A percentile compares a stretch with the other conserved stretches of the same genome.
phyloP scores from a whole-genome alignment of 2,888 invertebrate species.

The Tenthredo scrophulariae region DNA sequence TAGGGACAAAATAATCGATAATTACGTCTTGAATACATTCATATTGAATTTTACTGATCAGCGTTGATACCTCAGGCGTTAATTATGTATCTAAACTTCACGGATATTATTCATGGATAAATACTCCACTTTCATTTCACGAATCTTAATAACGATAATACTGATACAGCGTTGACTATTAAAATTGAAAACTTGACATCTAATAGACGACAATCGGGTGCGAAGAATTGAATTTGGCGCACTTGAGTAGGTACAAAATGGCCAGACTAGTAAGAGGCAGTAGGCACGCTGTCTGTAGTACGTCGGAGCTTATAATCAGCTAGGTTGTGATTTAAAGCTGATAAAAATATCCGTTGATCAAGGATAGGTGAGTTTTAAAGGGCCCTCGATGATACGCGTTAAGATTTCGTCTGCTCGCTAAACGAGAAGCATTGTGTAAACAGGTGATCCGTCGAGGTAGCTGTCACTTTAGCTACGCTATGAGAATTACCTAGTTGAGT shows the following conservation, averaged over 20 bases:
- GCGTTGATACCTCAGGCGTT: background rate
- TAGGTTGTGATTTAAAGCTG: background rate
- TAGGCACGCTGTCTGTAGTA: background rate
- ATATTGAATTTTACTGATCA: background rate
- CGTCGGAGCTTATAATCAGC: background rate
- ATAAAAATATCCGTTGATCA: background rate
- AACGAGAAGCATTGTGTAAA: background rate
- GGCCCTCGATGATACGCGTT: background rate
- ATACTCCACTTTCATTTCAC: background rate
- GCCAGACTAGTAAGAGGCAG: background rate
- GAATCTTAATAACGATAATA: background rate
- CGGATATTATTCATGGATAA: background rate
- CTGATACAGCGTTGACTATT: background rate
- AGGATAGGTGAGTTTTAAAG: background rate
- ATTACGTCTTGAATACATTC: background rate
- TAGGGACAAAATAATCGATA: slow-evolving; percentile 37
- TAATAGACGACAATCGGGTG: background rate
- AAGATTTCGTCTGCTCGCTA: background rate
- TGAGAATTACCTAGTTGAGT: slow-evolving; percentile 1
- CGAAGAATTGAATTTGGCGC: slow-evolving; percentile 38
- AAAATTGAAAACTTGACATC: background rate
- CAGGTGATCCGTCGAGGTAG: background rate
- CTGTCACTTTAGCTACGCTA: background rate
- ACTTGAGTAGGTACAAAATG: slow-evolving; percentile 24
- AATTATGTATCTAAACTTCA: background rate